Conservation (phyloP, 2,797 vertebrate species). For the Phrynocephalus vlangalii region DNA sequence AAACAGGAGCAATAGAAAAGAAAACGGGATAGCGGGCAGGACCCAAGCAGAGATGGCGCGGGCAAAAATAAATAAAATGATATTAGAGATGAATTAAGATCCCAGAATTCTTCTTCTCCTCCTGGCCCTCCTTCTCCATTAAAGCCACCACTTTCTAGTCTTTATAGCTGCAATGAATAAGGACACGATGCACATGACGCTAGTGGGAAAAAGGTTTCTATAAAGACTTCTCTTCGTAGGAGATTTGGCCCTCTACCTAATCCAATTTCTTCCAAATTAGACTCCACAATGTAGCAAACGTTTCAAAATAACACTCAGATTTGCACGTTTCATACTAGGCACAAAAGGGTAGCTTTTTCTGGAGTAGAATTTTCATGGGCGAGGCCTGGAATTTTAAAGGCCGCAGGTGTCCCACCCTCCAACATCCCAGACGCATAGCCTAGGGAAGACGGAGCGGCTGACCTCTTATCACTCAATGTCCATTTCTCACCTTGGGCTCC, state of each 20-base stretch:
- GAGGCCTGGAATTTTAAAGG: not conserved
- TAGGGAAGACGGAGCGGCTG: not conserved
- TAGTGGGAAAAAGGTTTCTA: not conserved
- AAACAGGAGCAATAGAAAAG: too few relatives aligned
- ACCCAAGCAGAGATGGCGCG: too few relatives aligned
- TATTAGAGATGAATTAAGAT: not conserved
- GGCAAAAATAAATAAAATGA: not conserved
- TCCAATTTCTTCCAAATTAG: not conserved
- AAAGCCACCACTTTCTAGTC: not conserved
- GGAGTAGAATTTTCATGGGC: not conserved
- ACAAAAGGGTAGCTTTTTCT: not conserved
- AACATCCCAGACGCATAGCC: too few relatives aligned
- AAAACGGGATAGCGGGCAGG: too few relatives aligned
- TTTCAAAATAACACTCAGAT: not conserved
- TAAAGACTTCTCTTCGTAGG: not conserved
- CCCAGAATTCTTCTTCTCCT: not conserved
- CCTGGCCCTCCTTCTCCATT: not conserved
- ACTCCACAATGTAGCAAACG: not conserved
- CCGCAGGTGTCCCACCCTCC: not conserved
- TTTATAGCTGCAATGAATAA: not conserved
- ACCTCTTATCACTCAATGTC: not conserved
- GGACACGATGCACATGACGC: not conserved
- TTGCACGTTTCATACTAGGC: not conserved
- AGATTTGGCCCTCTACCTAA: not conserved
- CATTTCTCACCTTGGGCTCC: constrained; percentile 89